Evolutionary conservation across 2,888 invertebrate species (phyloP).

Genomic region (Synanthedon tipuliformis): DNA sequence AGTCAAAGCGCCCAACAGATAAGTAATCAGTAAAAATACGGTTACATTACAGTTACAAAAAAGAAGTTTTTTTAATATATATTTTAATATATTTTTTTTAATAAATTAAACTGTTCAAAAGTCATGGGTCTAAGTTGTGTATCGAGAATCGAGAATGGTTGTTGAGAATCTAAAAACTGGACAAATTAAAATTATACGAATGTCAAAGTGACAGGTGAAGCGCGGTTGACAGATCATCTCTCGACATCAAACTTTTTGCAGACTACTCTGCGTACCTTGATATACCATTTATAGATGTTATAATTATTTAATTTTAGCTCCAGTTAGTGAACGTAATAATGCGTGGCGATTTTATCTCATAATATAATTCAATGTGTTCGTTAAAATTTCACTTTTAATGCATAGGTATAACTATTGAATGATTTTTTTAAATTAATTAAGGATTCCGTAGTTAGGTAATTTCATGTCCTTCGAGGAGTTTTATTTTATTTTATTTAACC

Average conservation of each 20-base stretch:
- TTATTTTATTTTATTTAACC: too few species aligned
- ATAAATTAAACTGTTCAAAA: background rate
- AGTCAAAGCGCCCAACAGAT: too few species aligned
- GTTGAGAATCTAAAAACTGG: background rate
- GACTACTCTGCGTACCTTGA: background rate
- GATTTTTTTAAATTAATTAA: too few species aligned
- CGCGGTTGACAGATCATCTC: slow-evolving; percentile 33
- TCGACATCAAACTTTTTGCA: slow-evolving; percentile 9
- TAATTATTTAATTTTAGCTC: background rate
- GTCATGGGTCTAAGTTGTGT: background rate
- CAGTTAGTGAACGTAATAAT: background rate
- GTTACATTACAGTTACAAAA: too few species aligned
- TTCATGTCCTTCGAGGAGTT: too few species aligned
- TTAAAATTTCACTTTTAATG: too few species aligned
- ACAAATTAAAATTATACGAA: slow-evolving; percentile 37
- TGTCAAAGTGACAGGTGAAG: slow-evolving; percentile 38
- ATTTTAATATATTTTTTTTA: background rate
- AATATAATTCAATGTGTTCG: too few species aligned
- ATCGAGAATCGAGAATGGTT: background rate
- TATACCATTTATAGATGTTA: background rate
- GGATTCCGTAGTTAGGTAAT: too few species aligned
- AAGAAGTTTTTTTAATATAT: too few species aligned
- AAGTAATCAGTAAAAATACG: too few species aligned
- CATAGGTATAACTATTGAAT: too few species aligned
- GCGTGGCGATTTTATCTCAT: background rate